Conservation (phyloP, 2,113 vertebrate genomes). For the Brachypteracias leptosomus region DNA sequence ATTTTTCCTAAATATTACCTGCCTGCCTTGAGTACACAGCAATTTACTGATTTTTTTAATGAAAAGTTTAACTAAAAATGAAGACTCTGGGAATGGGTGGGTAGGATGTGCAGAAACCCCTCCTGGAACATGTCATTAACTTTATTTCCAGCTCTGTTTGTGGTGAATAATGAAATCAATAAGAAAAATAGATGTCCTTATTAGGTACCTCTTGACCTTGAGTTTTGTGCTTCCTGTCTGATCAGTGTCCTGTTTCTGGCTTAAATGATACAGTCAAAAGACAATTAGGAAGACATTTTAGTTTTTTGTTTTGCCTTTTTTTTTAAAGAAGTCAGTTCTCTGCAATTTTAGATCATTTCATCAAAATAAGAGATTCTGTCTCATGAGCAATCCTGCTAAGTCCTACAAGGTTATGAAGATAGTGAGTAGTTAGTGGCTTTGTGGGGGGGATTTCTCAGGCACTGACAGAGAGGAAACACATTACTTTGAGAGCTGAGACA, state of each 20-base stretch:
- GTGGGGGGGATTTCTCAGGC: background rate
- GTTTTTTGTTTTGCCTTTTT: too few species aligned
- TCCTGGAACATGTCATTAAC: background rate
- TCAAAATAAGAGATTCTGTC: background rate
- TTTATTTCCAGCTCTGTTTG: background rate
- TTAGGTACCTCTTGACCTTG: background rate
- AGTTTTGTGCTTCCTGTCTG: background rate
- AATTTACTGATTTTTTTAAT: background rate
- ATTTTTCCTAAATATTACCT: background rate
- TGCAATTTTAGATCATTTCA: background rate
- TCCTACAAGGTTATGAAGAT: background rate
- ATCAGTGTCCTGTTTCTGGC: background rate
- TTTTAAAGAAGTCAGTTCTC: background rate
- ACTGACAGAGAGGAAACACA: background rate
- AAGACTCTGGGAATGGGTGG: background rate
- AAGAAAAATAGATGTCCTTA: background rate
- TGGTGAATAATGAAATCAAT: background rate
- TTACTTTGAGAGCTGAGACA: background rate
- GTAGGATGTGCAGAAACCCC: background rate
- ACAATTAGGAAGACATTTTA: background rate
- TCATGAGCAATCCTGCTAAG: background rate
- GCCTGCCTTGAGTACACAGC: background rate
- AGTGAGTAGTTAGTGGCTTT: too few species aligned
- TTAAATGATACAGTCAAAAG: background rate
- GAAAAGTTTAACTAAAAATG: background rate